Base-by-base conservation (phyloP, 1,140 invertebrate species). In the Tetramorium simillimum region DNA sequence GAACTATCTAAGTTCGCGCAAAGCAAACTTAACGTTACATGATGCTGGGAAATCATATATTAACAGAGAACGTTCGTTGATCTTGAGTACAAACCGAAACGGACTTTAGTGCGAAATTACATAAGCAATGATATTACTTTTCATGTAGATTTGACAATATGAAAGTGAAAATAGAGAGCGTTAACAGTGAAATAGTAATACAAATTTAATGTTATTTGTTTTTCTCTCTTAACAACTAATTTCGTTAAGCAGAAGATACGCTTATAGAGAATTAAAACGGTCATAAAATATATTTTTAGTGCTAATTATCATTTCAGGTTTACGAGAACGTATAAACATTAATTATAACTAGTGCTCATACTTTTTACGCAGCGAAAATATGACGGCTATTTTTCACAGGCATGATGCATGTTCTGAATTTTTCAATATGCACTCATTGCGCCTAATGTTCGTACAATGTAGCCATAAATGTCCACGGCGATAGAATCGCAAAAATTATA, bases 11-110 rank as follows among this genome's bases (percentile, higher is more conserved):
- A 84, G 80, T 84, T 84, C 80, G 80, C 18, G 40, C 40, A 84
- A 84, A 84, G 80, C 53, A 84, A 84, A 84, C 69, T 84, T 72
- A 58, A 78, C 43, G 21, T 86, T 70, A 60, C 62, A 80, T 40
- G 65, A 86, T 49, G 53, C 51, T 21, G 49, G 21, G 12, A 53
- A 72, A 84, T 85, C 21, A 37, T 46, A 75, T 49, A 75, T 75
- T 75, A 58, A 53, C 24, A 28, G 69, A 46, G 21, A 84, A 73
- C 49, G 16, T 86, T 88, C 49, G n/a, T 56, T 63, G 51, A 90
- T 63, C 75, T 89, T 89, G 60, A 62, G 14, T 60, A 49, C 51
- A 77, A 86, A 76, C n/a, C 33, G 6, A 33, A 60, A 70, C 18
- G 37, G 43, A 46, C 40, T 37, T n/a, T 0, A 53, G 9, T 56